A percentile compares a stretch with the other conserved stretches of the same genome.
Conservation (phyloP, 2,888 invertebrate genomes). For the Cremastobaeus sp. region DNA sequence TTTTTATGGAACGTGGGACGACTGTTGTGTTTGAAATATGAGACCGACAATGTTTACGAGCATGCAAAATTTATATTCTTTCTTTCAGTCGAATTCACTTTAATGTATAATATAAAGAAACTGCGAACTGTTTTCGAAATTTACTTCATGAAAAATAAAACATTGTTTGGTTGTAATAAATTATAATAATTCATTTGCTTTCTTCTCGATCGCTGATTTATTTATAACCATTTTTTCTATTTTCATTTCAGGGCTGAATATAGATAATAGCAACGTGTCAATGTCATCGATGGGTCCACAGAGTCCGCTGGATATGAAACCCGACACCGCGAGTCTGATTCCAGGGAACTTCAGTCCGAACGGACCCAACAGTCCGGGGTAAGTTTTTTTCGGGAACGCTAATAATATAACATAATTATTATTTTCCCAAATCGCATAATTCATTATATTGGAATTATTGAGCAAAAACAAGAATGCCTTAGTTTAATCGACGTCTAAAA, state of each 20-base stretch:
- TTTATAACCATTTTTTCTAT: not conserved
- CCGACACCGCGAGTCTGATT: constrained; percentile 87
- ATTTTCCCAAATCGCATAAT: not conserved
- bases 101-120: too few relatives aligned
- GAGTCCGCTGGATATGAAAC: constrained; percentile 93
- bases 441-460: not conserved
- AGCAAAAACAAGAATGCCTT: not conserved
- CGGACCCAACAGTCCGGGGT: constrained; percentile 82
- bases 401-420: not conserved
- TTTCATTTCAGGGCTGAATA: constrained; percentile 84
- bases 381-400: constrained; percentile 60
- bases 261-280: constrained; percentile 85
- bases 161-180: too few relatives aligned
- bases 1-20: not conserved
- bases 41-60: not conserved
- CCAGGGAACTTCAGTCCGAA: constrained; percentile 83
- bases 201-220: not conserved
- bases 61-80: too few relatives aligned
- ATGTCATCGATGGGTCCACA: constrained; percentile 86
- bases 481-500: not conserved
- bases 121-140: too few relatives aligned
- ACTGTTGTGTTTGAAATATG: not conserved
- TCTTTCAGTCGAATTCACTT: too few relatives aligned
- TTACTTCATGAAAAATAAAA: too few relatives aligned
- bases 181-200: too few relatives aligned